These are phyloP conservation scores for Corythoichthys haematopterus DNA, from an alignment of 2,113 vertebrate genomes.

Conservation along the genomic window DNA sequence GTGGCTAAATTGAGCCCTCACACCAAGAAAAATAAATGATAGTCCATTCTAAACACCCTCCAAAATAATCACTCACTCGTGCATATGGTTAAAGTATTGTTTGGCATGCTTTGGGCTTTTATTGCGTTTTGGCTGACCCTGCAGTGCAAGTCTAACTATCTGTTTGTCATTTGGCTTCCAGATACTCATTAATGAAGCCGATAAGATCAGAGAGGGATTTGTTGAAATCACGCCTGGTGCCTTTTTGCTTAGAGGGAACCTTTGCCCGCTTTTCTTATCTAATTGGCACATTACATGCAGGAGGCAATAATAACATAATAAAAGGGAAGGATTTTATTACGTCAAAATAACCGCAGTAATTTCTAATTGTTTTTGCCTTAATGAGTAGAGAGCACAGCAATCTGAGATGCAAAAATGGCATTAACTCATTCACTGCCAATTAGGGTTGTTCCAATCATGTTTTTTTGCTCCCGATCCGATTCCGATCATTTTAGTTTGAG, in stretches of 20 bases:
- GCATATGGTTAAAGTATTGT: neutral
- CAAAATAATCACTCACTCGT: neutral
- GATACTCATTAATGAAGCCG: neutral
- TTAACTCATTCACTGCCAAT: no score
- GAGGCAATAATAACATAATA: neutral
- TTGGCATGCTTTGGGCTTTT: slow-evolving; percentile 3
- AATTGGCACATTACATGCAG: neutral
- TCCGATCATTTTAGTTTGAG: no score
- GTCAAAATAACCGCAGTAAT: no score
- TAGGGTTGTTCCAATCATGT: no score
- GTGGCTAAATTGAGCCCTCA: slow-evolving; percentile 31
- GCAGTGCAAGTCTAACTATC: neutral
- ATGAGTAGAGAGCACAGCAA: no score
- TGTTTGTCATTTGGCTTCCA: neutral
- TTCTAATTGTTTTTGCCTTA: no score
- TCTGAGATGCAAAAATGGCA: no score
- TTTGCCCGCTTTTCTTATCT: no score
- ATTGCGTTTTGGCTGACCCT: neutral
- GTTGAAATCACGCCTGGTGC: neutral
- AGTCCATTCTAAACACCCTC: neutral
- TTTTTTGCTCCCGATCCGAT: no score
- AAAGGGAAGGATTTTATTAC: neutral
- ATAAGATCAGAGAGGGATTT: neutral
- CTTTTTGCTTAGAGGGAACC: neutral
- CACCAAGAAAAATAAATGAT: slow-evolving; percentile 17